These are phyloP conservation scores for Eristalis intricaria DNA, from an alignment of 2,888 invertebrate genomes.

Conservation along the genomic window DNA sequence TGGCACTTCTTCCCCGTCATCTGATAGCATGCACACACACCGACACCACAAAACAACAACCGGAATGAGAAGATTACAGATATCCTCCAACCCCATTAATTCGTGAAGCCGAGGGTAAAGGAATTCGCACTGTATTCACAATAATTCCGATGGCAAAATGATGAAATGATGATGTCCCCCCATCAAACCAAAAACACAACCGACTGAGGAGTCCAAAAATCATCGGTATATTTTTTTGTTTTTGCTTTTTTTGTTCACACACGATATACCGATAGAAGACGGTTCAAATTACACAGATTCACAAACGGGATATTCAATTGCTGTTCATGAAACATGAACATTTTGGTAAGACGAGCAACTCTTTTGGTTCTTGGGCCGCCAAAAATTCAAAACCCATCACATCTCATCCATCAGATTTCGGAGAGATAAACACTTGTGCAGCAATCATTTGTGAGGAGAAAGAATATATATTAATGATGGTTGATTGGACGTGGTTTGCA, in stretches of 20 bases:
- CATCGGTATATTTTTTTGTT: constrained; percentile 18
- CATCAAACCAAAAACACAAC: constrained; percentile 15
- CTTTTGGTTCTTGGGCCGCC: not conserved
- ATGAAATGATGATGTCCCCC: not conserved
- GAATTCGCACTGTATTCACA: not conserved
- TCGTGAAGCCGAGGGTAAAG: not conserved
- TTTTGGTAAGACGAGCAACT: constrained; percentile 2
- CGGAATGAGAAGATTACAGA: constrained; percentile 55
- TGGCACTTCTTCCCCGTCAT: not conserved
- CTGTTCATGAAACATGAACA: constrained; percentile 8
- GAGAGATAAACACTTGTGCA: constrained; percentile 24
- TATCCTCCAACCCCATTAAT: constrained; percentile 26
- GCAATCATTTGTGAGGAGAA: not conserved
- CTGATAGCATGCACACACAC: not conserved
- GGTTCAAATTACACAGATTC: constrained; percentile 41
- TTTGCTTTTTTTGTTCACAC: not conserved
- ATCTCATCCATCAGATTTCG: not conserved
- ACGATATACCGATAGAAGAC: constrained; percentile 55
- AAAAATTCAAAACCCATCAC: constrained; percentile 6
- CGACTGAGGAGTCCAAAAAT: constrained; percentile 2
- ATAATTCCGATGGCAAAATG: not conserved
- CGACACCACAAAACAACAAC: constrained; percentile 12
- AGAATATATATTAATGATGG: constrained; percentile 17
- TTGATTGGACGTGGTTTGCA: constrained; percentile 14
- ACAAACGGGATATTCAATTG: constrained; percentile 24